These are phyloP conservation scores for Ceramica pisi DNA, from an alignment of 2,888 invertebrate genomes.

Conservation along the genomic window DNA sequence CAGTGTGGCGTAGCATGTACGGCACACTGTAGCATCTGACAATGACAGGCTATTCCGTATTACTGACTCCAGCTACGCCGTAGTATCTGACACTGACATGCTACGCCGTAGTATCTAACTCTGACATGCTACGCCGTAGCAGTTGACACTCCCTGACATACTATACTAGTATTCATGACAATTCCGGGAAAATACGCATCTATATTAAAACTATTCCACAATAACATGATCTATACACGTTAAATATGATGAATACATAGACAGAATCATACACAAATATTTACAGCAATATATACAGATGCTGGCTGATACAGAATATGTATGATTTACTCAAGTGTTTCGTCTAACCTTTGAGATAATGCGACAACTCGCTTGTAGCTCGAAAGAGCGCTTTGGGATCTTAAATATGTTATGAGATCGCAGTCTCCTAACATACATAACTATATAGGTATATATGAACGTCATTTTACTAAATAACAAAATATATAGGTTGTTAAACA, in stretches of 20 bases:
- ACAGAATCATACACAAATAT: constrained; percentile 5
- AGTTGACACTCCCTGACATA: background rate
- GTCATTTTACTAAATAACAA: constrained; percentile 4
- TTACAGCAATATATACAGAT: constrained; percentile 16
- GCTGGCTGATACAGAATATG: constrained; percentile 29
- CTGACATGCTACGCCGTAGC: background rate
- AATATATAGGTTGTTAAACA: background rate
- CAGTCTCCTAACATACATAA: background rate
- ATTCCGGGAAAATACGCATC: constrained; percentile 11
- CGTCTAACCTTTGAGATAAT: constrained; percentile 17
- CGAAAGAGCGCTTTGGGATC: constrained; percentile 10
- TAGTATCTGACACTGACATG: background rate
- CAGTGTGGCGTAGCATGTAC: no score
- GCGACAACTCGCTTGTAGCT: constrained; percentile 5
- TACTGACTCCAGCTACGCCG: background rate
- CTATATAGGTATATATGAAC: background rate
- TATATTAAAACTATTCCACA: background rate
- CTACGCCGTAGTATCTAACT: background rate
- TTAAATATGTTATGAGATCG: constrained; percentile 29
- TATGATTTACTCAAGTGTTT: constrained; percentile 15
- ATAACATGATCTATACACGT: background rate
- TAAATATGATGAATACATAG: background rate
- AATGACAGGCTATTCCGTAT: background rate
- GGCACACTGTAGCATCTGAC: background rate
- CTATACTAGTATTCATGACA: background rate